Evolutionary conservation across 2,113 vertebrate species (phyloP).

Genomic region (Peucedramus taeniatus): DNA sequence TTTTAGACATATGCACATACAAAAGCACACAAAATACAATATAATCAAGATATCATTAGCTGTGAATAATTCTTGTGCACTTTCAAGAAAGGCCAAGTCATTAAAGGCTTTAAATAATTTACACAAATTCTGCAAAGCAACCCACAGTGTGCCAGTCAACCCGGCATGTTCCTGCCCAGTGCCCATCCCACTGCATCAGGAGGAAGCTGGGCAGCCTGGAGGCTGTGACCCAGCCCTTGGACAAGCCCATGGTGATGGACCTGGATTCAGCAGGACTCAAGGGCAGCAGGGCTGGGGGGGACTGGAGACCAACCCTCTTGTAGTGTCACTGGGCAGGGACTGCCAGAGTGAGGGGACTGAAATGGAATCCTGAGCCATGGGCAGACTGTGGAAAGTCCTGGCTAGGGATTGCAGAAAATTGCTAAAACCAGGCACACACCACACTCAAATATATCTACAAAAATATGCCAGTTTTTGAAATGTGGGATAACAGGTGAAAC

Average conservation of each 20-base stretch:
- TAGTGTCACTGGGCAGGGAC: rapidly evolving
- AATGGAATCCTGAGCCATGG: not conserved
- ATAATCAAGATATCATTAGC: not conserved
- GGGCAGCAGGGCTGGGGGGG: not conserved
- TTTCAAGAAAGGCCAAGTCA: not conserved
- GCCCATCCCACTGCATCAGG: rapidly evolving
- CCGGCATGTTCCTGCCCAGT: not conserved
- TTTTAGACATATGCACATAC: not conserved
- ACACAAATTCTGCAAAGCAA: not conserved
- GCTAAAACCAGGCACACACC: not conserved
- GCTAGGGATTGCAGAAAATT: not conserved
- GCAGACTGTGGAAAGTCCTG: not conserved
- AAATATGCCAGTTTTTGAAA: not conserved
- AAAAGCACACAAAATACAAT: not conserved
- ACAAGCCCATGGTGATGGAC: rapidly evolving
- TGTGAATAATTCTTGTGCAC: not conserved
- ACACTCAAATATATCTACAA: not conserved
- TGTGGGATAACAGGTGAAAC: not conserved
- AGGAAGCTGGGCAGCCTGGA: not conserved
- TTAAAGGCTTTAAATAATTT: not conserved
- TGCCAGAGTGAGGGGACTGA: not conserved
- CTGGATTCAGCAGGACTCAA: rapidly evolving
- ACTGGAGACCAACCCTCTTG: not conserved
- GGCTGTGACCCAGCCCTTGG: rapidly evolving
- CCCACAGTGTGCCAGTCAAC: not conserved